Conservation (phyloP, 2,113 vertebrate species). For the Rhegmatorhina hoffmannsi region DNA sequence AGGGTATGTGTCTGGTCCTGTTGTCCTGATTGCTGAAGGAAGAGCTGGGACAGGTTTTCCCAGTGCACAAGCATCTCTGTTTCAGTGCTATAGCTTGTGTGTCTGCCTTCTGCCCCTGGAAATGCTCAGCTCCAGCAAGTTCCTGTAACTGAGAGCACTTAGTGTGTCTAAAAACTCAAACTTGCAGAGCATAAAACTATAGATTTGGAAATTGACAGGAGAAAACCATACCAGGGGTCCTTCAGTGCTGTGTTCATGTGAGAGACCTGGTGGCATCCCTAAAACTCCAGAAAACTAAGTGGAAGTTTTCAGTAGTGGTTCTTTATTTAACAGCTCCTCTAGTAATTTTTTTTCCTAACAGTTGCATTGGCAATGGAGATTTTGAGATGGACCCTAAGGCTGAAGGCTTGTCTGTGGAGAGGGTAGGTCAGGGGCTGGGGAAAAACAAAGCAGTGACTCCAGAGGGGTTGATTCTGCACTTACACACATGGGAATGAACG, state of each 20-base stretch:
- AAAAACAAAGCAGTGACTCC: background rate
- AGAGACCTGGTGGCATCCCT: background rate
- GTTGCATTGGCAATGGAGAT: background rate
- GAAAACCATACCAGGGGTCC: background rate
- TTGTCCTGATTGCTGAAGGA: background rate
- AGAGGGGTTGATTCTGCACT: background rate
- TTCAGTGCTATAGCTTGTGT: fast-evolving
- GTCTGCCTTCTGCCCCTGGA: background rate
- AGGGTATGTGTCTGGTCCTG: background rate
- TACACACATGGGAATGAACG: background rate
- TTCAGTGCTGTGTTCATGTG: background rate
- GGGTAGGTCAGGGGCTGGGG: background rate
- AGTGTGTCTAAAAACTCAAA: background rate
- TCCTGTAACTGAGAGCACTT: background rate
- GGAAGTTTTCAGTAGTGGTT: background rate
- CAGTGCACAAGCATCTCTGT: background rate
- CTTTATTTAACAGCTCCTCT: background rate
- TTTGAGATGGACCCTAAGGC: background rate
- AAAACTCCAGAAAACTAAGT: background rate
- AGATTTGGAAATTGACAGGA: background rate
- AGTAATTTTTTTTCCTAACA: no score
- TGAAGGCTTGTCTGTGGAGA: background rate
- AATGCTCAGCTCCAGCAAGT: background rate
- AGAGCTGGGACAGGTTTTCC: background rate
- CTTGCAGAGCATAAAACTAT: background rate